phyloP scores from a whole-genome alignment of 2,888 invertebrate genomes.

The Aporophyla nigra region DNA sequence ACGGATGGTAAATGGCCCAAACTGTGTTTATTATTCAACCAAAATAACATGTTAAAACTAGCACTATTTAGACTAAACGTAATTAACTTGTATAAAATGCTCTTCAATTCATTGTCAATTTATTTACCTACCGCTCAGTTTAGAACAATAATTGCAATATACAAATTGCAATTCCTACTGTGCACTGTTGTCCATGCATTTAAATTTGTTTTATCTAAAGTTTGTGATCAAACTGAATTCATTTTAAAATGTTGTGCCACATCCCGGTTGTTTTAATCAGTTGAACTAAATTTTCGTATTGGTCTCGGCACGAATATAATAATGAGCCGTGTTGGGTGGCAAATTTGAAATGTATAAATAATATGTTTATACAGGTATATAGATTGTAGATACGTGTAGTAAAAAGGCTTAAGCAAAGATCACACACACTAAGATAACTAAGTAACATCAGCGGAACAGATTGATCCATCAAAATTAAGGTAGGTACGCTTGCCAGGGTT shows the following conservation, averaged over 20 bases:
- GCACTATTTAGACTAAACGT: not conserved
- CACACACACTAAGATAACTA: no score
- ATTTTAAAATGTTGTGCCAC: conserved; percentile 36
- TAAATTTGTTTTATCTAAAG: conserved; percentile 49
- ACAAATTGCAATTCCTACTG: conserved; percentile 21
- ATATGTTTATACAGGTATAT: not conserved
- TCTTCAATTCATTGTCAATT: conserved; percentile 17
- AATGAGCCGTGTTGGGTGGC: not conserved
- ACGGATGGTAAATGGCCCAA: not conserved
- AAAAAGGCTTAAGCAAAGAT: no score
- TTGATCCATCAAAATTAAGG: no score
- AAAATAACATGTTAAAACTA: not conserved
- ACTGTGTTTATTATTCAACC: not conserved
- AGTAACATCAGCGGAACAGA: no score
- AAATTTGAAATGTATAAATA: conserved; percentile 3
- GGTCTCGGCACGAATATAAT: not conserved
- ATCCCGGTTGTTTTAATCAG: conserved; percentile 18
- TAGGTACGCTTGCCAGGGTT: no score
- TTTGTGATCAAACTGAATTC: conserved; percentile 39
- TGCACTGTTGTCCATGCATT: conserved; percentile 33
- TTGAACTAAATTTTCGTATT: conserved; percentile 13
- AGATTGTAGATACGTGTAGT: no score
- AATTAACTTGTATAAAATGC: conserved; percentile 20
- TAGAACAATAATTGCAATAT: conserved; percentile 36
- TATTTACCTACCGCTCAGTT: conserved; percentile 32